These are phyloP conservation scores for Antheraea yamamai DNA, from an alignment of 2,888 invertebrate genomes.

Conservation along the genomic window DNA sequence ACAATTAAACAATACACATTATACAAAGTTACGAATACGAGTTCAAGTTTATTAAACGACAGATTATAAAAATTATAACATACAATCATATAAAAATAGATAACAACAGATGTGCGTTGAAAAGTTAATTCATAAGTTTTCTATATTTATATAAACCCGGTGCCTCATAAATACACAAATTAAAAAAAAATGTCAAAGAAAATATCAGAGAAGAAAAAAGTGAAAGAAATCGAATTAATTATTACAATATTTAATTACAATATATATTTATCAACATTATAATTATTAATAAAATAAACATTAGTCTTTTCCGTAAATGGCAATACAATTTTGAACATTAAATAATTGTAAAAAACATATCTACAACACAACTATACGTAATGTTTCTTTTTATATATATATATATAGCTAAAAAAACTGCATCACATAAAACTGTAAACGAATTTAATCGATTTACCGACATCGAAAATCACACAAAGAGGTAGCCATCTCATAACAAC, in stretches of 20 bases:
- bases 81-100: not conserved
- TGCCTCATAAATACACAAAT: not conserved
- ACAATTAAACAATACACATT: not conserved
- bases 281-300: conserved; percentile 48
- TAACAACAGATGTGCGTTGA: conserved; percentile 3
- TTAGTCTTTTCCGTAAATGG: conserved; percentile 80
- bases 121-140: not conserved
- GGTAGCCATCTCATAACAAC: not conserved
- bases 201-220: conserved; percentile 32
- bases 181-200: not conserved
- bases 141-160: not conserved
- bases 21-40: not conserved
- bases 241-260: conserved; percentile 52
- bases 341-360: conserved; percentile 44
- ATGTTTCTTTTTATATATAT: not conserved
- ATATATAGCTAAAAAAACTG: not conserved
- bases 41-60: not conserved
- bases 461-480: not conserved
- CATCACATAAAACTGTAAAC: not conserved
- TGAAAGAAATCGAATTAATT: conserved; percentile 39
- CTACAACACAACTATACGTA: conserved; percentile 35
- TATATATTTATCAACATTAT: conserved; percentile 39
- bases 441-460: not conserved
- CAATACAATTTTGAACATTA: conserved; percentile 79
- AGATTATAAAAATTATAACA: conserved; percentile 5